phyloP scores from a whole-genome alignment of 2,797 vertebrate genomes.

The Onychomys arenicola region DNA sequence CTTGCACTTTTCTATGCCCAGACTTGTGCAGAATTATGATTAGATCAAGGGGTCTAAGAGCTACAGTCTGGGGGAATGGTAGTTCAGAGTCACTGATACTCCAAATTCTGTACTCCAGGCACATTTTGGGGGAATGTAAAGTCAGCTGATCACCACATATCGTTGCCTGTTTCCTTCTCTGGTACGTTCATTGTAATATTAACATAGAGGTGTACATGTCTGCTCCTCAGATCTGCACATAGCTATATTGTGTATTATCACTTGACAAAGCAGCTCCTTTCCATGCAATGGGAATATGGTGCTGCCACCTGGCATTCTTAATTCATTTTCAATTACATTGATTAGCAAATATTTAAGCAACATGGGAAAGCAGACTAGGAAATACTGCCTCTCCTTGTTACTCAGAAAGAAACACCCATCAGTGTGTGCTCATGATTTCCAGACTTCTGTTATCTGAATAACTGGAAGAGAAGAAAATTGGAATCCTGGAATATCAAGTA shows the following conservation, averaged over 20 bases:
- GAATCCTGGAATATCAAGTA: neutral
- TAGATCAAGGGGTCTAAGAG: neutral
- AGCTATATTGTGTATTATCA: neutral
- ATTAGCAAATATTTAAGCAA: neutral
- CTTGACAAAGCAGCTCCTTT: neutral
- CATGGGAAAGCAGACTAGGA: neutral
- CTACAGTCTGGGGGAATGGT: too few species aligned
- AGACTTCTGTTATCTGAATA: neutral
- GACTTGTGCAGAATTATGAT: too few species aligned
- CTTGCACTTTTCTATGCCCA: neutral
- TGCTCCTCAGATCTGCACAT: neutral
- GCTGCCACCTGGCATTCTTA: neutral
- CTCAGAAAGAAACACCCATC: neutral
- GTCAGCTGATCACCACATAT: neutral
- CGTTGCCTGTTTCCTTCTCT: neutral
- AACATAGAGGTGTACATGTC: neutral
- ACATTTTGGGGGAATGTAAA: neutral
- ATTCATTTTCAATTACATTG: neutral
- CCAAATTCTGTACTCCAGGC: neutral
- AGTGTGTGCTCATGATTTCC: rapidly evolving
- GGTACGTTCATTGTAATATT: neutral
- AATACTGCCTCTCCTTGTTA: neutral
- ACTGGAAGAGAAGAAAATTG: neutral
- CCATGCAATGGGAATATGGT: neutral
- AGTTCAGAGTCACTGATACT: neutral